These are phyloP conservation scores for Indicator maculatus DNA, from an alignment of 2,113 vertebrate genomes.

Conservation along the genomic window DNA sequence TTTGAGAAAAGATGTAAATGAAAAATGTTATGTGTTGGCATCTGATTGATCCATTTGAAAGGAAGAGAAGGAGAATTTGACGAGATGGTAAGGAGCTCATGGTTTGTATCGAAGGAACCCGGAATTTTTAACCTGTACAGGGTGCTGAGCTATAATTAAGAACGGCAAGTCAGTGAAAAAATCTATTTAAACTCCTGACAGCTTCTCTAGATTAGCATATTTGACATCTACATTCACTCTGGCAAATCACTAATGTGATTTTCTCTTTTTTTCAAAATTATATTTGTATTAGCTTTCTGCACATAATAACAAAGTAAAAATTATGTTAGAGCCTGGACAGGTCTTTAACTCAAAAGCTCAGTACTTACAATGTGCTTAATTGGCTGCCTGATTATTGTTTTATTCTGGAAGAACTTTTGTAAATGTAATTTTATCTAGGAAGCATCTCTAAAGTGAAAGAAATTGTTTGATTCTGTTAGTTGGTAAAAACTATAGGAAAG, in stretches of 20 bases:
- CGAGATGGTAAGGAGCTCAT: slow-evolving; percentile 32
- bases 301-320: slow-evolving; percentile 56
- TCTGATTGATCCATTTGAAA: slow-evolving; percentile 69
- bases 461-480: slow-evolving; percentile 52
- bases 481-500: slow-evolving; percentile 31
- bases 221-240: slow-evolving; percentile 69
- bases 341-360: slow-evolving; percentile 56
- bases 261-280: slow-evolving; percentile 31
- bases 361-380: slow-evolving; percentile 57
- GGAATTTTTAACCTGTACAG: slow-evolving; percentile 66
- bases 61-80: slow-evolving; percentile 62
- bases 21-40: slow-evolving; percentile 66
- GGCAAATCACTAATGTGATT: slow-evolving; percentile 61
- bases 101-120: slow-evolving; percentile 53
- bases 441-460: slow-evolving; percentile 54
- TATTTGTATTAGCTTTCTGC: slow-evolving; percentile 64
- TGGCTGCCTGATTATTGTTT: slow-evolving; percentile 63
- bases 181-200: slow-evolving; percentile 71
- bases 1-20: slow-evolving; percentile 67
- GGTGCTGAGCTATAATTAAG: slow-evolving; percentile 71
- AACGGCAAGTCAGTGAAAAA: slow-evolving; percentile 67
- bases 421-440: slow-evolving; percentile 48
- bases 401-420: slow-evolving; percentile 45
- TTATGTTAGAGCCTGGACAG: slow-evolving; percentile 40
- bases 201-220: slow-evolving; percentile 69